These are phyloP conservation scores for Steatocranus sp. DNA, from an alignment of 2,797 vertebrate genomes.

Conservation along the genomic window DNA sequence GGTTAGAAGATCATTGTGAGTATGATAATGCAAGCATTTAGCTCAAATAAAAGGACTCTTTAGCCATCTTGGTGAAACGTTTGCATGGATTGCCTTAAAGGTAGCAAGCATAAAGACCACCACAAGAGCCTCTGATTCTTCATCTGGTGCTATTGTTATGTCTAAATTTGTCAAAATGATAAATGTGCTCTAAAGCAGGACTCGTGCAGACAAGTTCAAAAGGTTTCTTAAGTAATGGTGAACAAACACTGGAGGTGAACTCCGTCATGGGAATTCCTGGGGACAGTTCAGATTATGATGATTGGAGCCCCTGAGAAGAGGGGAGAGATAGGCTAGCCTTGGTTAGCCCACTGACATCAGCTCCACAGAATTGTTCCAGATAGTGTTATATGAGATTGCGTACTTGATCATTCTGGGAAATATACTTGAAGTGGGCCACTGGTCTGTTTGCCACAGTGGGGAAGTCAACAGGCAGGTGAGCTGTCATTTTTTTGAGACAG, in stretches of 20 bases:
- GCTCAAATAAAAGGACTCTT: not conserved
- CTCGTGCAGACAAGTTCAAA: not conserved
- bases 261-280: not conserved
- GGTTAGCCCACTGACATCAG: not conserved
- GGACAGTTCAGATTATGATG: not conserved
- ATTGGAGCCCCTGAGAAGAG: not conserved
- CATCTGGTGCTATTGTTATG: not conserved
- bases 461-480: not conserved
- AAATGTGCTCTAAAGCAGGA: not conserved
- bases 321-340: not conserved
- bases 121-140: not conserved
- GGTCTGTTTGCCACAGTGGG: not conserved
- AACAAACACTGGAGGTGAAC: not conserved
- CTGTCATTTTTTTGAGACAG: not conserved
- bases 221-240: not conserved
- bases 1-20: not conserved
- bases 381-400: not conserved
- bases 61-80: fast-evolving
- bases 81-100: not conserved
- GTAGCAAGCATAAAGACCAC: not conserved
- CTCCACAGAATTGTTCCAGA: not conserved
- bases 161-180: not conserved
- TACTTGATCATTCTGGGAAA: not conserved
- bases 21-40: not conserved
- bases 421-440: not conserved